phyloP scores from a whole-genome alignment of 37 sponge, comb jelly and placozoan genomes.

The Cliona cf. orientalis region DNA sequence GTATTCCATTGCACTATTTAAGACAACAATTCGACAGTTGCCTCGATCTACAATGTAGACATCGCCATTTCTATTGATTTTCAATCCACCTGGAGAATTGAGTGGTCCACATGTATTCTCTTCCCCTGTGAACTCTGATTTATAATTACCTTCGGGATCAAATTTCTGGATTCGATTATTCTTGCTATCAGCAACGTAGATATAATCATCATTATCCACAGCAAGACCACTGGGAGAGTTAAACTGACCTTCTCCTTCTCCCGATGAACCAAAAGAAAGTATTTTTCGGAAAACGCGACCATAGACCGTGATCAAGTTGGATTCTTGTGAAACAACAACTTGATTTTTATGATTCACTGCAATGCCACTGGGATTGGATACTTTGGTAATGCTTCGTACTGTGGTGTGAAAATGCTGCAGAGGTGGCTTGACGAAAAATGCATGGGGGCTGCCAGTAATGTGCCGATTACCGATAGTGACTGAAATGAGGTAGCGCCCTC shows the following conservation, averaged over 20 bases:
- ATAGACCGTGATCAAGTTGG: constrained; percentile 41
- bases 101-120: constrained; percentile 11
- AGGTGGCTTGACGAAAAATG: constrained; percentile 48
- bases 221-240: constrained; percentile 58
- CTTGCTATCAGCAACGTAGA: constrained; percentile 68
- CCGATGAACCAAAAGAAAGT: constrained; percentile 35
- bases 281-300: constrained; percentile 40
- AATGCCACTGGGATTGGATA: constrained; percentile 41
- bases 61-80: constrained; percentile 20
- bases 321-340: constrained; percentile 52
- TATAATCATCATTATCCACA: constrained; percentile 26
- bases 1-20: constrained; percentile 27
- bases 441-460: constrained; percentile 51
- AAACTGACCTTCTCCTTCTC: constrained; percentile 32
- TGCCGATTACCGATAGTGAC: constrained; percentile 30
- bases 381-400: constrained; percentile 47
- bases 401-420: constrained; percentile 49
- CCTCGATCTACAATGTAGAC: constrained; percentile 67
- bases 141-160: constrained; percentile 35
- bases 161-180: constrained; percentile 66
- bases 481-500: constrained; percentile 42
- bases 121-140: constrained; percentile 28
- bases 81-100: constrained; percentile 40
- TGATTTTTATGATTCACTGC: constrained; percentile 55
- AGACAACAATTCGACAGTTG: constrained; percentile 46